Evolutionary conservation across 1,140 invertebrate genomes (phyloP), one percentile per base, ranked within the genome.

Genomic region (Leptoteleia sp.): DNA sequence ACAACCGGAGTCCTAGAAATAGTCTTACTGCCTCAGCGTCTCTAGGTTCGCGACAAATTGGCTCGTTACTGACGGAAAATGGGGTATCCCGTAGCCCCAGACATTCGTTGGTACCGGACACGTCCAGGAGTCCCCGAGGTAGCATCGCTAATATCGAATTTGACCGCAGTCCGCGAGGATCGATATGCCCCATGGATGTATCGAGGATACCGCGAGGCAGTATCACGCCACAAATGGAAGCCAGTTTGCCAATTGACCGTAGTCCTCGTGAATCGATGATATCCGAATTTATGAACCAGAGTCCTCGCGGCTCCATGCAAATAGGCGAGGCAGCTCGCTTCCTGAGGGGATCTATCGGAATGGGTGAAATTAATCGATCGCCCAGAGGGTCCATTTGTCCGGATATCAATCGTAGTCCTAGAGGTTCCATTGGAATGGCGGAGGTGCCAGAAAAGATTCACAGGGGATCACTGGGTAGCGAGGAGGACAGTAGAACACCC

Each of bases 1-100:
- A 92, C 72, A 93, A 92, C 70, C 86, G 92, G 17, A 93, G 92
- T 86, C 92, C 92, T 0, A 88, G 93, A 48, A 93, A 93, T 71
- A 79, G 77, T 61, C 9, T 79, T 31, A 75, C 54, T 52, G 62
- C 70, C 93, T 92, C 84, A 84, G 93, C 59, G 90, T 92, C 4
- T 91, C 92, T 25, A 76, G 9, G 81, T n/a, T 70, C 73, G 12
- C 55, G 75, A 33, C 22, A 45, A 0, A 57, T 48, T 4, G 62
- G 59, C 13, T 62, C 83, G 0, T 22, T 89, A 7, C 72, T 87
- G 38, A 82, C 85, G 0, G 85, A 89, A 6, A 88, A 88, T 19
- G 84, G 83, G 0, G 16, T 72, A 0, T 86, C 83, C 0, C 88
- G 91, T 59, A 92, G 91, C 75, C 91, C 92, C 0, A 85, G 92